Base-by-base conservation (phyloP, 1,140 invertebrate genomes). In the Drosophila murphyi region DNA sequence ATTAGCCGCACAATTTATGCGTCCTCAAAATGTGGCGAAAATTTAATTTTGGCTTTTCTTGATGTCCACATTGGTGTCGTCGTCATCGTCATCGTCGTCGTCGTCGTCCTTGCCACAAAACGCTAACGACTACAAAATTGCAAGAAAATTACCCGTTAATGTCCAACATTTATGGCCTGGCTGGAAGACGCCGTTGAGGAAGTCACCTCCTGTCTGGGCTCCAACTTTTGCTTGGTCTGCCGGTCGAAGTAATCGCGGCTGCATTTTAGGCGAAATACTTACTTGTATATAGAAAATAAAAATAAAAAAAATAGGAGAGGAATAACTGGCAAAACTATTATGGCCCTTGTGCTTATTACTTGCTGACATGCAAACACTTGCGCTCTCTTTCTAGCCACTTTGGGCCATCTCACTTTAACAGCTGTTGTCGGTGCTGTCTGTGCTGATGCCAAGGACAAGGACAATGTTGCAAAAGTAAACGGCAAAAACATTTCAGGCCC, bases 101-200 rank as follows among this genome's bases (percentile, higher is more conserved):
- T 72, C 76, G 64, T 59, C 69, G 83, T 88, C 85, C 76, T 80
- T 83, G 86, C 86, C 86, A 78, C 86, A 89, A 89, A 90, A 86
- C 79, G 87, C 87, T 91, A 91, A 91, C 85, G 89, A 91, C 89
- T 91, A 91, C 83, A 82, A 89, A 89, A 91, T 91, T 91, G 83
- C 89, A 91, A 89, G 83, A 91, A 91, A 91, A 89, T 91, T 91
- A 82, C 85, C 85, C 89, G 81, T 89, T 91, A 91, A 91, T 91
- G 89, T 88, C 80, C 88, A 90, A 80, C 82, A 90, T 87, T 90
- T 90, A 90, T 90, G 86, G 80, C 73, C 68, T 70, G 70, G 64
- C 78, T 76, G 50, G 71, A 71, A 71, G 72, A 65, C 68, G 73
- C 51, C 72, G 56, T 52, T 31, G 45, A n/a, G 10, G 72, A 64